Evolutionary conservation across 1,140 invertebrate genomes (phyloP).

Genomic region (Drosophila kohkoa): DNA sequence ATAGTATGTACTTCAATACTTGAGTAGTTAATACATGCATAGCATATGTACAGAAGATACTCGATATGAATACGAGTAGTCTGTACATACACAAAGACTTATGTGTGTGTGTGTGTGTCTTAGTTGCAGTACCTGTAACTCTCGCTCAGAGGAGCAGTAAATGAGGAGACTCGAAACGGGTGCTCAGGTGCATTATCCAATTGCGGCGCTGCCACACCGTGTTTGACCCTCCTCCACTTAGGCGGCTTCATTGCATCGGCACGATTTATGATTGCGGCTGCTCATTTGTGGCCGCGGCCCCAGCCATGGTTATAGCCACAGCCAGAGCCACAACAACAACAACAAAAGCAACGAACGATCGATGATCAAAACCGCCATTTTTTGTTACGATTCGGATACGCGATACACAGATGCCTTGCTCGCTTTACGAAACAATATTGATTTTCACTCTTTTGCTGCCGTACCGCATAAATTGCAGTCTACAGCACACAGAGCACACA

Average conservation of each 20-base stretch:
- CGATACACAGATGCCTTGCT: slow-evolving; percentile 65
- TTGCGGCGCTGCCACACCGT: slow-evolving; percentile 65
- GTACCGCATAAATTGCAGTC: slow-evolving; percentile 72
- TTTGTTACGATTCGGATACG: slow-evolving; percentile 68
- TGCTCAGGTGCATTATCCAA: slow-evolving; percentile 83
- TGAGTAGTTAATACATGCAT: not conserved
- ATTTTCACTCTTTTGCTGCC: slow-evolving; percentile 72
- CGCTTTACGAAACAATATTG: slow-evolving; percentile 74
- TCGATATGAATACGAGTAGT: slow-evolving; percentile 15
- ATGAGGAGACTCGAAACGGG: slow-evolving; percentile 66
- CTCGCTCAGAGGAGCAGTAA: slow-evolving; percentile 42
- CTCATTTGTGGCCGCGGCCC: slow-evolving; percentile 52
- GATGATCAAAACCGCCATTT: slow-evolving; percentile 77
- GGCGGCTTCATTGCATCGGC: slow-evolving; percentile 77
- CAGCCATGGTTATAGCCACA: no score
- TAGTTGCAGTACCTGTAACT: slow-evolving; percentile 6
- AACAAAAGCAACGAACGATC: slow-evolving; percentile 50
- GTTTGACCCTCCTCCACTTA: slow-evolving; percentile 71
- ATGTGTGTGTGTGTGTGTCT: slow-evolving; percentile 1
- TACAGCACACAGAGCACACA: slow-evolving; percentile 40
- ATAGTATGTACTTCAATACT: not conserved
- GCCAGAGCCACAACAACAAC: no score
- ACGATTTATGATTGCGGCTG: slow-evolving; percentile 77
- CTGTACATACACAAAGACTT: slow-evolving; percentile 7
- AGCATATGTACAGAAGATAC: not conserved